Percentiles rank a stretch among this genome's conserved stretches.
phyloP scores from a whole-genome alignment of 2,888 invertebrate genomes.

The Chorisops tibialis region DNA sequence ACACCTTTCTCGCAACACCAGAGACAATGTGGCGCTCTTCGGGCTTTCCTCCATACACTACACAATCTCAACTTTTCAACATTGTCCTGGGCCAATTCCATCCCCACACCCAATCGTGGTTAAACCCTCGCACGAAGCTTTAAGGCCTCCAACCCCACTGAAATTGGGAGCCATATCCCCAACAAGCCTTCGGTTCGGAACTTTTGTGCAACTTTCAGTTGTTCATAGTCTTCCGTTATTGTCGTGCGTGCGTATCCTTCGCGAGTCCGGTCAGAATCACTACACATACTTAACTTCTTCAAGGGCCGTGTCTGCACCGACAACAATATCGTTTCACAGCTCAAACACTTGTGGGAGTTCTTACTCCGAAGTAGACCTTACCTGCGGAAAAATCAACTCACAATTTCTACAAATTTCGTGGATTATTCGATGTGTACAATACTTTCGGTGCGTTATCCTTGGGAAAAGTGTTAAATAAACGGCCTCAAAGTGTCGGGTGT shows the following conservation, averaged over 20 bases:
- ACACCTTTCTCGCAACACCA: no score
- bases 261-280: conserved; percentile 11
- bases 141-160: background rate
- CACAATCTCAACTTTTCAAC: background rate
- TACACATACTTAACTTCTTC: background rate
- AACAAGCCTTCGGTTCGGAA: background rate
- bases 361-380: no score
- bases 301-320: background rate
- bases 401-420: no score
- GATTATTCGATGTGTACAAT: background rate
- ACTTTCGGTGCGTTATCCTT: background rate
- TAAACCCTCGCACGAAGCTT: background rate
- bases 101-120: background rate
- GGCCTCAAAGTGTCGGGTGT: conserved; percentile 4
- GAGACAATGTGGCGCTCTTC: background rate
- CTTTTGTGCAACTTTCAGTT: conserved; percentile 32
- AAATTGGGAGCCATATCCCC: background rate
- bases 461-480: background rate
- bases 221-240: conserved; percentile 37
- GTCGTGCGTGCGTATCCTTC: conserved; percentile 29
- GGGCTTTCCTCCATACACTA: background rate
- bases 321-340: no score
- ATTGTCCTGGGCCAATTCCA: background rate
- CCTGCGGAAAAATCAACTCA: no score
- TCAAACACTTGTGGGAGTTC: no score